Conservation (phyloP, 2,888 invertebrate species). For the Liopterus haemorrhoidalis region DNA sequence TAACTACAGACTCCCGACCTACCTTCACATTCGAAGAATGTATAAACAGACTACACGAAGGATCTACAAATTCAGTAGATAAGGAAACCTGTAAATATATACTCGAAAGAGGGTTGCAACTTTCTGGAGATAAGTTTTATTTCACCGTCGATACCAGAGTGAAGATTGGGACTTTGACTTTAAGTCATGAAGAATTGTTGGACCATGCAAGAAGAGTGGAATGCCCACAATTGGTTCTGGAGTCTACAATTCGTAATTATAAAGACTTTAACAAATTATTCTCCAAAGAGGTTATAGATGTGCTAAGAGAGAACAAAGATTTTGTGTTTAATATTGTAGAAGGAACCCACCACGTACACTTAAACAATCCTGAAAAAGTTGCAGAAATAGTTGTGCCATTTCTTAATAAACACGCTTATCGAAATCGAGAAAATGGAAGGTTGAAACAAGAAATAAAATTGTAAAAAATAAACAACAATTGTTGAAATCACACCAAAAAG, state of each 20-base stretch:
- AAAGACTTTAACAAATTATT: conserved; percentile 50
- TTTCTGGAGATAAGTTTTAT: conserved; percentile 54
- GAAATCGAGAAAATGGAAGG: background rate
- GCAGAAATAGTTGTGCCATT: conserved; percentile 54
- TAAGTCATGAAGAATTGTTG: conserved; percentile 51
- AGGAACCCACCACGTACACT: conserved; percentile 64
- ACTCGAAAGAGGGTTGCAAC: conserved; percentile 52
- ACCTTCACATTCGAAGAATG: conserved; percentile 57
- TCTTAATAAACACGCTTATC: conserved; percentile 40
- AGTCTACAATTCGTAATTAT: conserved; percentile 53
- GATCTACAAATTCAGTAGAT: conserved; percentile 53
- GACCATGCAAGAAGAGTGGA: conserved; percentile 53
- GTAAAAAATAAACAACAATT: too few species aligned
- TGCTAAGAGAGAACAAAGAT: conserved; percentile 47
- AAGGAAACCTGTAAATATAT: conserved; percentile 52
- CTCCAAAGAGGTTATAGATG: conserved; percentile 51
- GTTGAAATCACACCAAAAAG: too few species aligned
- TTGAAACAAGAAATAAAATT: conserved; percentile 5
- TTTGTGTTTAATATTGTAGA: conserved; percentile 54
- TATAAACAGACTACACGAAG: conserved; percentile 51
- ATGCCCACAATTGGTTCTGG: conserved; percentile 60
- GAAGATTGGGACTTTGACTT: conserved; percentile 50
- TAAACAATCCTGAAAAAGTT: conserved; percentile 56
- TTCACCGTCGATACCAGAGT: conserved; percentile 62
- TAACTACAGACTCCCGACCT: conserved; percentile 51